These are phyloP conservation scores for Drosophila sechellia DNA, from an alignment of 1,140 invertebrate species.

Conservation along the genomic window DNA sequence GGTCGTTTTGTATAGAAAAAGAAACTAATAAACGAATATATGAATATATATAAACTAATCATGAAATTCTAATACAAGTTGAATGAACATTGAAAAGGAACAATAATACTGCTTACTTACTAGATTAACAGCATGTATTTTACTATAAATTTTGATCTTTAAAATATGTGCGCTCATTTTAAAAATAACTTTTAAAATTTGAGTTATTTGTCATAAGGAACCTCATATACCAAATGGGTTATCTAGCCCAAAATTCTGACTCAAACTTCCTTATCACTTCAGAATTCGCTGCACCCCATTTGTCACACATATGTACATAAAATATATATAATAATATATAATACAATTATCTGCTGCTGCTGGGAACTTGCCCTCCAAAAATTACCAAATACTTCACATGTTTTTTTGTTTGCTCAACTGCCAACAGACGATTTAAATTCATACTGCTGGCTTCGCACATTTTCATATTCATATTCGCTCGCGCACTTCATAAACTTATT, in stretches of 20 bases:
- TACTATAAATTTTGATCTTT: no score
- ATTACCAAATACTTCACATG: slow-evolving; percentile 4
- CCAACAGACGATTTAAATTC: slow-evolving; percentile 21
- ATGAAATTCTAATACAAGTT: no score
- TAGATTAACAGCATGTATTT: no score
- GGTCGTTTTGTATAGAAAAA: background rate
- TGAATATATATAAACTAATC: no score
- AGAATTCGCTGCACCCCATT: slow-evolving; percentile 8
- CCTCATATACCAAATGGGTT: background rate
- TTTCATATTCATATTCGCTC: slow-evolving; percentile 30
- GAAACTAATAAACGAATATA: background rate
- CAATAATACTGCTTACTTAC: no score
- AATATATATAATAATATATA: no score
- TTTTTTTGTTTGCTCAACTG: slow-evolving; percentile 26
- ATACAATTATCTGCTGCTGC: background rate
- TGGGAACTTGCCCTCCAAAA: slow-evolving; percentile 3
- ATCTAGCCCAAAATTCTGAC: background rate
- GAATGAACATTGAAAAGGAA: no score
- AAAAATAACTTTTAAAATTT: no score
- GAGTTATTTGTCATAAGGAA: no score
- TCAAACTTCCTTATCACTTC: slow-evolving; percentile 17
- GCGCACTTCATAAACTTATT: slow-evolving; percentile 53
- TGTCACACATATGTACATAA: background rate
- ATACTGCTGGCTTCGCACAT: slow-evolving; percentile 39
- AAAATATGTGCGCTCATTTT: no score